Base-by-base conservation (phyloP, 2,797 vertebrate genomes). In the Macropodus opercularis region DNA sequence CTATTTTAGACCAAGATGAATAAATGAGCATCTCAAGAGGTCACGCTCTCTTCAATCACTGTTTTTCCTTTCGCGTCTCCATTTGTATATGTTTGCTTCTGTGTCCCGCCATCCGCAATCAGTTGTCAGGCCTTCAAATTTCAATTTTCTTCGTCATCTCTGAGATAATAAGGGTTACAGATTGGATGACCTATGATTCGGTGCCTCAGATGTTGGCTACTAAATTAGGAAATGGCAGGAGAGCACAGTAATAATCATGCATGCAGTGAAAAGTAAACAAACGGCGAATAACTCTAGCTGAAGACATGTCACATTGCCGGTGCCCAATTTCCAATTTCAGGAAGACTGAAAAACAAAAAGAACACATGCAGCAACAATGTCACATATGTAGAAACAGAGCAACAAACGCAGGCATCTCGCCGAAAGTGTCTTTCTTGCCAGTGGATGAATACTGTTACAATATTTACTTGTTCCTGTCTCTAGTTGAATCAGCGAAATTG, bases 101-200 rank as follows among this genome's bases (percentile, higher is more conserved):
- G 3, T 2, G 2, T 38, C 17, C 49, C 5, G 66, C 23, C 24
- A 36, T 12, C 10, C 21, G 18, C 35, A 61, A 36, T 18, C 21
- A 26, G 23, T 38, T 57, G 64, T 74, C 53, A 62, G 58, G 67
- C 26, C 36, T 21, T 13, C 34, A 14, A 42, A 58, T 42, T n/a
- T 50, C 39, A 38, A 38, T 62, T 67, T 52, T 34, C 27, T 52
- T 13, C 27, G 34, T 67, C 64, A 72, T 67, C 50, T 51, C n/a
- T 22, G 13, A 72, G 39, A 74, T 77, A 74, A 79, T 75, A 35
- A 53, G 61, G 65, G 58, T 73, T 66, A 13, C 38, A 24, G 31
- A 70, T 49, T 60, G 63, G 39, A 72, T 61, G 72, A 68, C 69
- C 65, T 42, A 4, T 49, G 44, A 63, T 39, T 67, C 56, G 49